Evolutionary conservation across 2,888 invertebrate species (phyloP).

Genomic region (Chymomyza caudatula): DNA sequence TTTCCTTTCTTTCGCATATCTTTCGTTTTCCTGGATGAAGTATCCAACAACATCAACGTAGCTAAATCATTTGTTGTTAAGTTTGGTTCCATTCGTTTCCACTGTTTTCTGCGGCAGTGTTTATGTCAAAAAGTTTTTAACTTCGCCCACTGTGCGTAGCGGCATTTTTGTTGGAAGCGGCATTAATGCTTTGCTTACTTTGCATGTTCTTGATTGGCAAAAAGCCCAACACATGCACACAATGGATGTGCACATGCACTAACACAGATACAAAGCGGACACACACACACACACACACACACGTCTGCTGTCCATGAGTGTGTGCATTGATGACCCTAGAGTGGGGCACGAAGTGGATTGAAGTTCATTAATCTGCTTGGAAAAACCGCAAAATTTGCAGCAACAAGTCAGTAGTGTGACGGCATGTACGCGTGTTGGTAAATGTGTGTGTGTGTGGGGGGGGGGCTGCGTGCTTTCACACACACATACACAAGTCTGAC

Average conservation of each 20-base stretch:
- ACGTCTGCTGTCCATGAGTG: background rate
- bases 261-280: background rate
- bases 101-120: no score
- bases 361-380: slow-evolving; percentile 27
- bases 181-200: background rate
- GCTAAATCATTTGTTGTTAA: no score
- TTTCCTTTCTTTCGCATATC: no score
- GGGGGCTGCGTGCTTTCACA: background rate
- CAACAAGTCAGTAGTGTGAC: slow-evolving; percentile 26
- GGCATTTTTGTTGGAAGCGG: background rate
- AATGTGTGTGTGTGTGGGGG: background rate
- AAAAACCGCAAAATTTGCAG: slow-evolving; percentile 39
- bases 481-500: no score
- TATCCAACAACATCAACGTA: no score
- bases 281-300: background rate
- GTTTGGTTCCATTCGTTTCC: no score
- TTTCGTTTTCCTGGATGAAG: no score
- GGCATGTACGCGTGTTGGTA: background rate
- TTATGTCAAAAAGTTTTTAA: background rate
- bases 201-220: background rate
- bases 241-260: background rate
- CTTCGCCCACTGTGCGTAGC: background rate
- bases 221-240: background rate
- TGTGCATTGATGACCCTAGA: background rate
- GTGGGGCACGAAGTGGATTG: slow-evolving; percentile 13